phyloP scores from a whole-genome alignment of 2,113 vertebrate species.

The Ariopsis seemanni region DNA sequence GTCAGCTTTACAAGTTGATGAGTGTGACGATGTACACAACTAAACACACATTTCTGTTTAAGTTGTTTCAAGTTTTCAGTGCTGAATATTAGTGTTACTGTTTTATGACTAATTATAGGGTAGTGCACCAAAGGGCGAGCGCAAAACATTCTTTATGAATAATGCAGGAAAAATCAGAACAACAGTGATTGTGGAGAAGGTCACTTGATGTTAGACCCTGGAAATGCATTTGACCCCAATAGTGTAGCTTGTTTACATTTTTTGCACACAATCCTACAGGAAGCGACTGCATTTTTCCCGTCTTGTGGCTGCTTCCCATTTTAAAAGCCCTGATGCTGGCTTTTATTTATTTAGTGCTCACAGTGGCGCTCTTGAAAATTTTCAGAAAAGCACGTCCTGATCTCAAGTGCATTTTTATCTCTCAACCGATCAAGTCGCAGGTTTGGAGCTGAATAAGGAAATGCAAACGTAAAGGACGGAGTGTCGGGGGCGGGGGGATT shows the following conservation, averaged over 20 bases:
- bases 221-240: background rate
- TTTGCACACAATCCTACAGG: background rate
- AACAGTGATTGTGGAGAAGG: background rate
- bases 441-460: no score
- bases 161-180: background rate
- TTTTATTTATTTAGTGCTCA: background rate
- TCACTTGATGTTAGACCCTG: background rate
- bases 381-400: background rate
- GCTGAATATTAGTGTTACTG: background rate
- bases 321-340: background rate
- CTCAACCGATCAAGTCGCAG: background rate
- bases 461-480: no score
- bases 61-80: no score
- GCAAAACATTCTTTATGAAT: background rate
- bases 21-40: background rate
- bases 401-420: background rate
- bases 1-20: background rate
- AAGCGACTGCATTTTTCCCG: background rate
- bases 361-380: background rate
- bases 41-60: background rate
- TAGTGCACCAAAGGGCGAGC: background rate
- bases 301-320: background rate
- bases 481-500: no score
- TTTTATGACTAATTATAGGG: background rate
- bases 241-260: background rate